Base-by-base conservation (phyloP, 1,140 invertebrate genomes). In the Aporrectodea caliginosa region DNA sequence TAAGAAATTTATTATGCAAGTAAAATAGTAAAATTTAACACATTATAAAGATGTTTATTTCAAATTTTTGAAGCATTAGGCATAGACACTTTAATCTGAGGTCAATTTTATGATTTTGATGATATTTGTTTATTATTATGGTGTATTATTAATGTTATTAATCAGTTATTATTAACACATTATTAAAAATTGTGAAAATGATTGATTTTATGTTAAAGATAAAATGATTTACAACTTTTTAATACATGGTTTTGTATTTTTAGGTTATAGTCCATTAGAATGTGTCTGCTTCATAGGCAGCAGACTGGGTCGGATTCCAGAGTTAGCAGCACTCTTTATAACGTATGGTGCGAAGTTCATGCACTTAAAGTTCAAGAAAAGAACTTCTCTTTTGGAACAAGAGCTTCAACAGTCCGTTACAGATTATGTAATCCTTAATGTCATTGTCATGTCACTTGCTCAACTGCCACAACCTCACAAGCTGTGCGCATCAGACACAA, bases 201-300 rank as follows among this genome's bases (percentile, higher is more conserved):
- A n/a, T n/a, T n/a, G n/a, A n/a, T n/a, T n/a, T n/a, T n/a, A n/a
- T n/a, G n/a, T n/a, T n/a, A n/a, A 30, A 71, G 78, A 58, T 85
- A 87, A n/a, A n/a, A n/a, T n/a, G n/a, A n/a, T n/a, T n/a, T n/a
- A n/a, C n/a, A n/a, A n/a, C n/a, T n/a, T n/a, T n/a, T n/a, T n/a
- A n/a, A n/a, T n/a, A n/a, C n/a, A n/a, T 74, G 16, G 16, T 22
- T 70, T 22, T 74, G 58, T 80, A 68, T 35, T 78, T 85, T 16
- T 78, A 86, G 85, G 82, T 29, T 81, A 82, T 16, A 82, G 83
- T 14, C 85, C 87, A 2, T 79, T 88, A 27, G 85, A 88, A 72
- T 87, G 86, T 81, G 86, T 85, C 1, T 83, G 84, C 80, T 87
- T 88, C 76, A 83, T 83, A 80, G 86, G 85, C 16, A 79, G 83